phyloP scores from a whole-genome alignment of 2,113 vertebrate species.

The Tachysurus fulvidraco region DNA sequence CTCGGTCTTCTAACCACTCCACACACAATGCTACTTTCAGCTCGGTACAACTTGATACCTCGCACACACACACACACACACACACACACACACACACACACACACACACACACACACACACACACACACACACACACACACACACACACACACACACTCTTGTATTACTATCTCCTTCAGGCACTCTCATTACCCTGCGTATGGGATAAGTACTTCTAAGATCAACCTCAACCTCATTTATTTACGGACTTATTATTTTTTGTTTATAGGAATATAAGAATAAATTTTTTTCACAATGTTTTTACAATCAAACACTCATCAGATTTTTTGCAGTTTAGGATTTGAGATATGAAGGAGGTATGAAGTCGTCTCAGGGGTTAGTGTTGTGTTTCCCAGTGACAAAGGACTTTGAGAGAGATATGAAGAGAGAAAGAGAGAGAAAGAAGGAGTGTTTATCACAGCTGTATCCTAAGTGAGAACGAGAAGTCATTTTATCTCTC shows the following conservation, averaged over 20 bases:
- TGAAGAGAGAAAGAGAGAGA: too few relatives aligned
- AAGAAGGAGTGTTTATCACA: too few relatives aligned
- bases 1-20: constrained; percentile 21
- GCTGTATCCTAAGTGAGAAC: too few relatives aligned
- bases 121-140: background rate
- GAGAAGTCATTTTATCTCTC: too few relatives aligned
- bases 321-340: too few relatives aligned
- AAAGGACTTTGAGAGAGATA: too few relatives aligned
- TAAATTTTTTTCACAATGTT: too few relatives aligned
- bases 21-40: constrained; percentile 45
- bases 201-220: background rate
- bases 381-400: too few relatives aligned
- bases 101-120: constrained; percentile 13
- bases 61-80: background rate
- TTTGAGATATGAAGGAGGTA: too few relatives aligned
- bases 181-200: background rate
- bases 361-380: too few relatives aligned
- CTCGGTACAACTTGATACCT: constrained; percentile 32
- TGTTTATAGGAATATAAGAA: background rate
- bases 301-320: too few relatives aligned
- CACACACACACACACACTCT: background rate
- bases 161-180: background rate
- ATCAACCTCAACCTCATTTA: background rate
- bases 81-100: background rate
- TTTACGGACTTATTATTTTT: background rate